Evolutionary conservation across 2,888 invertebrate species (phyloP), one percentile per base, ranked within the genome.

Genomic region (Orthosia cruda): DNA sequence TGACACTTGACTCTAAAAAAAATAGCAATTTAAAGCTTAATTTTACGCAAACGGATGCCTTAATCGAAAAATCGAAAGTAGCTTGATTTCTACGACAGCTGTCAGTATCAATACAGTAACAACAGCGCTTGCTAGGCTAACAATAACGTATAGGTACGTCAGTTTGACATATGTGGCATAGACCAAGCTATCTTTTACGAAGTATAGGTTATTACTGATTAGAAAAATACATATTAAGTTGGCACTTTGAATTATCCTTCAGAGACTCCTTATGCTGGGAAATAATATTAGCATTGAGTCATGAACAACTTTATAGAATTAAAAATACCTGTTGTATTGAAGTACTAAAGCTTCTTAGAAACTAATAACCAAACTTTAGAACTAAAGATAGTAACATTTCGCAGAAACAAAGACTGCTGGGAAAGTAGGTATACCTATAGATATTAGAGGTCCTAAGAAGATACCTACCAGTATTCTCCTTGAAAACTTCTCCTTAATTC

Each of bases 401-500:
- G 2, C 20, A 18, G 3, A 54, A 5, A 64, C 13, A 63, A 32
- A 32, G 20, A 63, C 9, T n/a, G n/a, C n/a, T 47, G 18, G 2
- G 2, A 3, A 4, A 9, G n/a, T 18, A 58, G n/a, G 18, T 52
- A 13, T 16, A 23, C 0, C 1, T 18, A 20, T 16, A 40, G 16
- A 2, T 16, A 52, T 16, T 16, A 49, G 7, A 9, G 12, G 2
- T 12, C 7, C 18, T 15, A 40, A 11, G 1, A 13, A 54, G 26
- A 9, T 9, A 70, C 20, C 26, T 9, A 70, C 20, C 45, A 45
- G 50, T 52, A 58, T 23, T 47, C 9, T 20, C 11, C 13, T 47
- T 70, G 20, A 50, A 20, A 74, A 47, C 13, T 58, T 65, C 15
- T 32, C 7, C 4, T 50, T 57, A 15, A 80, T 47, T 50, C n/a